Percentiles rank a stretch among this genome's conserved stretches.
Conservation (phyloP, 2,113 vertebrate genomes). For the Lepidiolamprologus cunningtoni region DNA sequence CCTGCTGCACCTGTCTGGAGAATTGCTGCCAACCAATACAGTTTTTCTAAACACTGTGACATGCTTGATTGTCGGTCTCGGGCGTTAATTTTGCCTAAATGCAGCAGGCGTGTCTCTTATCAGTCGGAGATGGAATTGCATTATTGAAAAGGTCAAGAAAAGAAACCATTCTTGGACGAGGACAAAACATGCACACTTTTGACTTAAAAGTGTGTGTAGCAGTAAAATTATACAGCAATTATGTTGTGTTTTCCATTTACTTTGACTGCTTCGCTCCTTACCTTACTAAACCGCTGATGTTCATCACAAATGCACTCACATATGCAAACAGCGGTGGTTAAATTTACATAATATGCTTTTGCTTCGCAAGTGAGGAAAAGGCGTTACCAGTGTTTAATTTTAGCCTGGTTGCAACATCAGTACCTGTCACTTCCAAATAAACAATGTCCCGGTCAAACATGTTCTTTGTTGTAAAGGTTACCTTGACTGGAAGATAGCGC, state of each 20-base stretch:
- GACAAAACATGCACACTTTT: not conserved
- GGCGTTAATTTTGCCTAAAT: conserved; percentile 10
- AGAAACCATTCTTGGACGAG: not conserved
- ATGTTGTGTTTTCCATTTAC: not conserved
- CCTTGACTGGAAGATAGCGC: conserved; percentile 15
- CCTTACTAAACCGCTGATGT: not conserved
- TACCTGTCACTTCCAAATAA: not conserved
- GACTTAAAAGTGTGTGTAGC: not conserved
- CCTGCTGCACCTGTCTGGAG: conserved; percentile 33
- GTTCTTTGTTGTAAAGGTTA: conserved; percentile 20
- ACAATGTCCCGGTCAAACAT: conserved; percentile 10
- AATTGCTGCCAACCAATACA: conserved; percentile 23
- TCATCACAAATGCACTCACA: not conserved
- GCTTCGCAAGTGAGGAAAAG: not conserved
- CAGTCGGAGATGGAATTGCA: not conserved
- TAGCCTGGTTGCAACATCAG: conserved; percentile 19
- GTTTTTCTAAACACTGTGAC: not conserved
- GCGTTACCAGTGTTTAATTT: not conserved
- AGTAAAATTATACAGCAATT: not conserved
- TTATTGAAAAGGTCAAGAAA: not conserved
- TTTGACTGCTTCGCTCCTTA: not conserved
- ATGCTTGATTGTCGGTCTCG: conserved; percentile 6
- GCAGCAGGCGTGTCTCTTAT: not conserved
- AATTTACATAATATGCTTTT: conserved; percentile 13
- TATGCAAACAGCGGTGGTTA: not conserved